These are phyloP conservation scores for Chaetura pelagica DNA, from an alignment of 2,113 vertebrate species.

Conservation along the genomic window DNA sequence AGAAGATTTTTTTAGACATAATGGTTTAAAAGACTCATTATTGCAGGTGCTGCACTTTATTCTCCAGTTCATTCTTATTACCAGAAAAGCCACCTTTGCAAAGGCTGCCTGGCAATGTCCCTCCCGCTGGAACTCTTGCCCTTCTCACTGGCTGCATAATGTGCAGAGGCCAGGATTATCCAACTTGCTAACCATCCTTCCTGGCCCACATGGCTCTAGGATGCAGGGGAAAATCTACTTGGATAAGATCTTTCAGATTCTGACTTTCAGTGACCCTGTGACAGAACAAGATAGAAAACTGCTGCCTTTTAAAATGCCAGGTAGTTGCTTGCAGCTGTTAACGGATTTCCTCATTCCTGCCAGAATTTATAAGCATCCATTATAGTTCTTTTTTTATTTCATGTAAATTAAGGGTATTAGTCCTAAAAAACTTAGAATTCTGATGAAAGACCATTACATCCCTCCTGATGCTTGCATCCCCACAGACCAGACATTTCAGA, in stretches of 20 bases:
- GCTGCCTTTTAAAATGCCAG: slow-evolving; percentile 30
- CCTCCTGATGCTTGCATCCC: not conserved
- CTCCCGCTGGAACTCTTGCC: slow-evolving; percentile 47
- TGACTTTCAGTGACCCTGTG: slow-evolving; percentile 58
- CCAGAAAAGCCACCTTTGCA: slow-evolving; percentile 9
- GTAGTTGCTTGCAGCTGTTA: not conserved
- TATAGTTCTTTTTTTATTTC: not conserved
- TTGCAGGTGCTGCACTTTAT: slow-evolving; percentile 4
- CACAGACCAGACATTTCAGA: not conserved
- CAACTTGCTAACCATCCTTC: not conserved
- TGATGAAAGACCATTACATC: not conserved
- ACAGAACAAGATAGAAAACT: slow-evolving; percentile 33
- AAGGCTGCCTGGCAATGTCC: slow-evolving; percentile 11
- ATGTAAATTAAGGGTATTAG: not conserved
- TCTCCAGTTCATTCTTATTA: not conserved
- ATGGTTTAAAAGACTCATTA: slow-evolving; percentile 30
- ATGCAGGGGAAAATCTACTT: slow-evolving; percentile 26
- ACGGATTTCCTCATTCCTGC: not conserved
- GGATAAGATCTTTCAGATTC: slow-evolving; percentile 43
- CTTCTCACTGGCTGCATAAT: slow-evolving; percentile 64
- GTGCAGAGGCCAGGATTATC: slow-evolving; percentile 50
- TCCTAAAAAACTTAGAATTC: not conserved
- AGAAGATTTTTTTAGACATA: slow-evolving; percentile 15
- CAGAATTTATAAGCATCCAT: not conserved
- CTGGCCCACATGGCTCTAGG: not conserved